Evolutionary conservation across 2,797 vertebrate genomes (phyloP).

Genomic region (Ispidina lecontei): DNA sequence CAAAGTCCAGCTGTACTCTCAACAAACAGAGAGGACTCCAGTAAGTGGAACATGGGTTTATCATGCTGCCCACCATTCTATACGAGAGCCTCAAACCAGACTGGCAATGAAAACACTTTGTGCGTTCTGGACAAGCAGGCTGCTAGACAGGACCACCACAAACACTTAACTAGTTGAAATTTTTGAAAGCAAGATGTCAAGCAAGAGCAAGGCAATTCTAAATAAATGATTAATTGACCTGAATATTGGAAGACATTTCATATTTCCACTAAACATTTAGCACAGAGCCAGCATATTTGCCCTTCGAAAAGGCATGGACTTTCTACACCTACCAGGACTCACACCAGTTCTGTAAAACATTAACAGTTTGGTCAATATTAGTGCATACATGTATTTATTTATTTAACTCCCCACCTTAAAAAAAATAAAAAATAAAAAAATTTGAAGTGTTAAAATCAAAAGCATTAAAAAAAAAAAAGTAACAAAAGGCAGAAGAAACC

Average conservation of each 20-base stretch:
- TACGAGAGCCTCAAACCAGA: too few species aligned
- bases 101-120: not conserved
- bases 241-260: not conserved
- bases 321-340: slow-evolving; percentile 34
- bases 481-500: not conserved
- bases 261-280: not conserved
- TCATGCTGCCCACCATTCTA: not conserved
- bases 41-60: not conserved
- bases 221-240: not conserved
- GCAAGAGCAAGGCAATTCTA: not conserved
- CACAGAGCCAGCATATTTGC: slow-evolving; percentile 7
- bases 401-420: too few species aligned
- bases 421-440: too few species aligned
- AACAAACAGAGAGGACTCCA: not conserved
- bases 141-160: rapidly evolving
- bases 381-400: not conserved
- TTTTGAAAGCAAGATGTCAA: not conserved
- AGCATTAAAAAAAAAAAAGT: not conserved
- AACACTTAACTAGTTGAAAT: not conserved
- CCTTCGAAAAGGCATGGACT: slow-evolving; percentile 38
- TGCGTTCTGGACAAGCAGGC: not conserved
- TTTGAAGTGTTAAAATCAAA: slow-evolving; percentile 22
- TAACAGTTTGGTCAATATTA: slow-evolving; percentile 81
- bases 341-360: slow-evolving; percentile 77
- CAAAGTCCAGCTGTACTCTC: not conserved